phyloP scores from a whole-genome alignment of 2,113 vertebrate genomes.

The Spheniscus mendiculus region DNA sequence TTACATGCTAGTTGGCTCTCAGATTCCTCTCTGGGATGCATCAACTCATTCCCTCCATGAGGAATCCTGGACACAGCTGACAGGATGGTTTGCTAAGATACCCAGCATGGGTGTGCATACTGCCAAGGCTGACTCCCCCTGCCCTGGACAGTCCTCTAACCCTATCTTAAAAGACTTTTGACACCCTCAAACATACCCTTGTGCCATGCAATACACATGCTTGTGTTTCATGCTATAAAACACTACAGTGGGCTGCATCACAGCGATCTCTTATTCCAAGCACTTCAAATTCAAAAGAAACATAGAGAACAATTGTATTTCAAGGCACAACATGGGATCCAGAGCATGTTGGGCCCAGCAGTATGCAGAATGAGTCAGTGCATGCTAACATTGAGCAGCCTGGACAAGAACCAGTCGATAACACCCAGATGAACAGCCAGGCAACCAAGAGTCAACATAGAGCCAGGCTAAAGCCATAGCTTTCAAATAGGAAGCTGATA shows the following conservation, averaged over 20 bases:
- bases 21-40: neutral
- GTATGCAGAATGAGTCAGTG: neutral
- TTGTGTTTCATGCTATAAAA: neutral
- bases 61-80: neutral
- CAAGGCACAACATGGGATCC: neutral
- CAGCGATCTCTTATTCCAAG: neutral
- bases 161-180: neutral
- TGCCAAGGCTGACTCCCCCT: neutral
- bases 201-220: accelerated
- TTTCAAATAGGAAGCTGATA: neutral
- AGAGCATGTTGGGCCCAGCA: neutral
- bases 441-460: neutral
- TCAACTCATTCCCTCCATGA: neutral
- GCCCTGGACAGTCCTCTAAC: neutral
- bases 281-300: neutral
- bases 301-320: neutral
- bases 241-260: neutral
- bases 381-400: neutral
- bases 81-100: neutral
- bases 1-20: neutral
- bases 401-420: neutral
- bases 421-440: neutral
- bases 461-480: neutral
- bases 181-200: neutral
- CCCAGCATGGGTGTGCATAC: neutral